Percentiles rank a stretch among this genome's conserved stretches.
These are phyloP conservation scores for Numenius arquata DNA, from an alignment of 2,113 vertebrate genomes.

Conservation along the genomic window DNA sequence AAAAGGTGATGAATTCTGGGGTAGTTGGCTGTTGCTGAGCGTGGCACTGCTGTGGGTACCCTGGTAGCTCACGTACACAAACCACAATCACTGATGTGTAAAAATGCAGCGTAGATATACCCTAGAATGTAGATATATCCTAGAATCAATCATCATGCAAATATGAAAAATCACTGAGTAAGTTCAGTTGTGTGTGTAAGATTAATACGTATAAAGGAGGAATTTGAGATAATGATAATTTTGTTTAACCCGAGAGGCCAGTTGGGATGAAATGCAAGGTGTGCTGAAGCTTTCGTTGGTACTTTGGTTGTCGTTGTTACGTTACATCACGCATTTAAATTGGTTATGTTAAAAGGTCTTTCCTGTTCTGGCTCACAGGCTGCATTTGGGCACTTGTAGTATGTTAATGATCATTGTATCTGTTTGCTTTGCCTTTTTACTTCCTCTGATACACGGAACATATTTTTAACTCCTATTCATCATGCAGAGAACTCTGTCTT, in stretches of 20 bases:
- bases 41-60: background rate
- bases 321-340: background rate
- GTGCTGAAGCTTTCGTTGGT: background rate
- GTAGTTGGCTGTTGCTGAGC: rapidly evolving
- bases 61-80: rapidly evolving
- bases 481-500: background rate
- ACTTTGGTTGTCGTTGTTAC: no score
- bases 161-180: no score
- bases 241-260: background rate
- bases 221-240: background rate
- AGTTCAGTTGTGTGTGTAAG: background rate
- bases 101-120: background rate
- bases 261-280: background rate
- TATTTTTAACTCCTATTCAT: slow-evolving; percentile 35
- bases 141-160: rapidly evolving
- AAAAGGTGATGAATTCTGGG: background rate
- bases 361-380: background rate
- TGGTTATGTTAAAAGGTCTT: background rate
- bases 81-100: background rate
- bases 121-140: rapidly evolving
- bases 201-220: background rate
- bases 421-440: slow-evolving; percentile 24
- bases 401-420: slow-evolving; percentile 7
- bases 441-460: background rate
- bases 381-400: background rate